Conservation (phyloP, 2,797 vertebrate genomes). For the Coranthus polyacanthus region DNA sequence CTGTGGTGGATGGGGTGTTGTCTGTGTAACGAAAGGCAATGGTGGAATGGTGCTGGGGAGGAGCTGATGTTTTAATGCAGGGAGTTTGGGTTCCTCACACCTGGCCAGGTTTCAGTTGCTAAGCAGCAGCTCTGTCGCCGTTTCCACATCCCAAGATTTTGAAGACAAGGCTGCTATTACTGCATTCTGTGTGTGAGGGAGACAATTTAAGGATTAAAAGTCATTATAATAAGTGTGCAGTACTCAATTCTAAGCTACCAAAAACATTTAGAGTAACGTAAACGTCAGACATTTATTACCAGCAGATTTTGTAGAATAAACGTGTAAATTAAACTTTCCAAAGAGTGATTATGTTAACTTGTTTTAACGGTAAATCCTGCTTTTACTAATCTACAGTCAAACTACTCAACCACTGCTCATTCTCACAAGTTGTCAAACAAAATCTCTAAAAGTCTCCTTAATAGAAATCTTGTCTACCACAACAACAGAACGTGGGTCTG, state of each 20-base stretch:
- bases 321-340: background rate
- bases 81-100: slow-evolving; percentile 85
- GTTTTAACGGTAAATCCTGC: slow-evolving; percentile 4
- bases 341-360: background rate
- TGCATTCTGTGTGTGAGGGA: slow-evolving; percentile 87
- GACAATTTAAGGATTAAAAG: background rate
- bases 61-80: slow-evolving; percentile 63
- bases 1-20: slow-evolving; percentile 39
- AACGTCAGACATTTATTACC: no score
- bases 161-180: slow-evolving; percentile 99
- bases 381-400: slow-evolving; percentile 6
- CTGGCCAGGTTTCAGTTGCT: slow-evolving; percentile 91
- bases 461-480: background rate
- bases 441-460: background rate
- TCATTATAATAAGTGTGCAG: background rate
- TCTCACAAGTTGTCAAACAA: no score
- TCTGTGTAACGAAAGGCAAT: slow-evolving; percentile 61
- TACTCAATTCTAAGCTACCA: background rate
- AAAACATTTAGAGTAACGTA: background rate
- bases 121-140: slow-evolving; percentile 97
- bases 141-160: slow-evolving; percentile 99
- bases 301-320: background rate
- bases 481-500: slow-evolving; percentile 75
- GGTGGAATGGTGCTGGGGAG: slow-evolving; percentile 53
- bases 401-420: background rate